These are phyloP conservation scores for Pinctada fucata DNA, from an alignment of 2,888 invertebrate genomes.

Conservation along the genomic window DNA sequence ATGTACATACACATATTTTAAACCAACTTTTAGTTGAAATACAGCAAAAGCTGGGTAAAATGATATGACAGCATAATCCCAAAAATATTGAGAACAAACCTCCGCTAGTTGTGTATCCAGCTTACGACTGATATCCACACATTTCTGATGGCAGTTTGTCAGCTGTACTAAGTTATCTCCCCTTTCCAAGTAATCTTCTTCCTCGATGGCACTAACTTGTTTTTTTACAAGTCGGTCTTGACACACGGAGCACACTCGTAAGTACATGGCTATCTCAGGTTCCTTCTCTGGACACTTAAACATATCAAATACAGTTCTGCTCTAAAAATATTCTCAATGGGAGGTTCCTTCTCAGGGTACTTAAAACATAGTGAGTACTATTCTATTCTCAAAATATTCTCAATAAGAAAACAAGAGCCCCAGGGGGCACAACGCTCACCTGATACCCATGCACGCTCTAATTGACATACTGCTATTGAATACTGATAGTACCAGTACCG, in stretches of 20 bases:
- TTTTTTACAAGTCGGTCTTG: conserved; percentile 49
- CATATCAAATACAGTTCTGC: not conserved
- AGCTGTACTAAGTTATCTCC: conserved; percentile 52
- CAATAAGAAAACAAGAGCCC: too few species aligned
- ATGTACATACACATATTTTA: too few species aligned
- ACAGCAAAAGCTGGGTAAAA: too few species aligned
- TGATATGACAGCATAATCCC: too few species aligned
- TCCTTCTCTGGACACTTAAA: conserved; percentile 66
- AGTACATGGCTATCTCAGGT: conserved; percentile 65
- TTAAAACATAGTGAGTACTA: too few species aligned
- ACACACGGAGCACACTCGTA: conserved; percentile 62
- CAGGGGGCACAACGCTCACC: too few species aligned
- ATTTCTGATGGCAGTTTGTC: conserved; percentile 42
- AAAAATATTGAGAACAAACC: conserved; percentile 36
- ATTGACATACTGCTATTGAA: too few species aligned
- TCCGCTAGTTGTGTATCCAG: conserved; percentile 52
- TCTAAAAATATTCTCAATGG: not conserved
- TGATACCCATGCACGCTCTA: too few species aligned
- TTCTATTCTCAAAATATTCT: too few species aligned
- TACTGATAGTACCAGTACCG: too few species aligned
- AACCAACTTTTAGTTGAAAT: too few species aligned
- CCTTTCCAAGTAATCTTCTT: conserved; percentile 37
- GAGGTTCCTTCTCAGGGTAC: too few species aligned
- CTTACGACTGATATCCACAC: conserved; percentile 45
- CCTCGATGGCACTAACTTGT: conserved; percentile 50